These are phyloP conservation scores for Urocyon cinereoargenteus DNA, from an alignment of 2,797 vertebrate genomes.

Conservation along the genomic window DNA sequence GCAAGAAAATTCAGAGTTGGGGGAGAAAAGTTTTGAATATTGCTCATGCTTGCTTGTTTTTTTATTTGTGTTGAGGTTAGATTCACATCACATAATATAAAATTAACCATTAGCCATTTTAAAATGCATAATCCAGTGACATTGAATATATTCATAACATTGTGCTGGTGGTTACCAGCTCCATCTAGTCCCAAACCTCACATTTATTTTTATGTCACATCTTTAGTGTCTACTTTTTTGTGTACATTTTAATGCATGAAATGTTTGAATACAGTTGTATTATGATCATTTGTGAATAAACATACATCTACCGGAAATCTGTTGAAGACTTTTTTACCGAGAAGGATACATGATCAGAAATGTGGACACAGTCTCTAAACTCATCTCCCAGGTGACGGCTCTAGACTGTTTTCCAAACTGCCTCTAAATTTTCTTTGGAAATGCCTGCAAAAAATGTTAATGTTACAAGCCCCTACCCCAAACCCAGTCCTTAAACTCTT, in stretches of 20 bases:
- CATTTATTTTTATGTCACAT: not conserved
- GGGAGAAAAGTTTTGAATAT: not conserved
- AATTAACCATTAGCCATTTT: not conserved
- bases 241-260: not conserved
- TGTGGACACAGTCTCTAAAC: not conserved
- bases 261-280: not conserved
- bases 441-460: not conserved
- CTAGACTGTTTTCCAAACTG: not conserved
- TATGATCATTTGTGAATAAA: not conserved
- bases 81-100: not conserved
- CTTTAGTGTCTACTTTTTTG: not conserved
- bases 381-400: not conserved
- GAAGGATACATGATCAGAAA: not conserved
- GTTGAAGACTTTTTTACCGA: not conserved
- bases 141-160: not conserved
- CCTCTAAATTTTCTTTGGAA: not conserved
- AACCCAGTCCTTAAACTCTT: not conserved
- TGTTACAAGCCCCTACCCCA: accelerated
- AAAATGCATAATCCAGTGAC: not conserved
- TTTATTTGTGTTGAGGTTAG: not conserved
- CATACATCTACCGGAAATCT: not conserved
- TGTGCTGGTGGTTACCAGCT: not conserved
- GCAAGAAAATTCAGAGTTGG: not conserved
- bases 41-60: not conserved
- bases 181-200: not conserved